Evolutionary conservation across 2,113 vertebrate species (phyloP), one percentile per base, ranked within the genome.

Genomic region (Aldabrachelys gigantea): DNA sequence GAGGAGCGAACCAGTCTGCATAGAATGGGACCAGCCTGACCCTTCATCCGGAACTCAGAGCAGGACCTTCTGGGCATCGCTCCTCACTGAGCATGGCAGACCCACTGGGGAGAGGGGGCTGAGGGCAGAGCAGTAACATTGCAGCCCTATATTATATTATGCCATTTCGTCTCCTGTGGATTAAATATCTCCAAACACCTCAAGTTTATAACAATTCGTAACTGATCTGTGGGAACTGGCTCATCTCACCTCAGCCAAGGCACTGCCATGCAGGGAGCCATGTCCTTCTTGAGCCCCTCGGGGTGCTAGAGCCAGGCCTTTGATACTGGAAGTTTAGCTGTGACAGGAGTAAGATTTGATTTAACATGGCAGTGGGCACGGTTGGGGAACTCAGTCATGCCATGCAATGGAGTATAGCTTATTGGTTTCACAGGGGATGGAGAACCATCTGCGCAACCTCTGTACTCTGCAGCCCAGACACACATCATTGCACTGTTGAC

Each of bases 341-440:
- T 54, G 95, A 95, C 78, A 92, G 88, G 89, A 29, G 84, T 93
- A 87, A 90, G 94, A 49, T 95, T 89, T 95, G 82, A 94, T 96
- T 88, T 94, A 95, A 82, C 86, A 91, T 2, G 75, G 35, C 52
- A 29, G 6, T 24, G 62, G 92, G 57, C 93, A 72, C 0, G 7
- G 24, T 22, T 87, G 10, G 25, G 89, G 89, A 97, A 35, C 31
- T 5, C 87, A 81, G 38, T 50, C 27, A 80, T 10, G 49, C 90
- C 72, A 59, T 44, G 97, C 97, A 81, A 80, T 7, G 92, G 92
- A 98, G 95, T 72, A 6, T 52, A 91, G 96, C 91, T 97, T 97
- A 97, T 96, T 98, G 97, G 97, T 96, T 98, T 96, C 97, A 84
- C 50, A 14, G 97, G 98, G 97, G 96, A 92, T 54, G 6, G 91